Conservation (phyloP, 2,113 vertebrate genomes). For the Eolophus roseicapilla region DNA sequence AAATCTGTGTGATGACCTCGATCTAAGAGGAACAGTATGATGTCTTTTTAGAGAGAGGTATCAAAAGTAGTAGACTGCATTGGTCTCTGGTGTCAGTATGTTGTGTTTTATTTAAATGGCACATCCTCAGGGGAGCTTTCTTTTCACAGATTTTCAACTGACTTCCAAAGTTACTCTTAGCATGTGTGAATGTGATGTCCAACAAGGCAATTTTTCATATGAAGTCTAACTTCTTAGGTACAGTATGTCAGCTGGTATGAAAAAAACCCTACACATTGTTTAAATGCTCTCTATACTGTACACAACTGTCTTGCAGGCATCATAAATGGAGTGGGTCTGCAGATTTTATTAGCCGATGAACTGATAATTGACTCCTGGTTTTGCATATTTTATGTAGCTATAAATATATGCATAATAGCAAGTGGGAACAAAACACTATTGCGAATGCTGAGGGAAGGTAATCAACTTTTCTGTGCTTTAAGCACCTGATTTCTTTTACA, state of each 20-base stretch:
- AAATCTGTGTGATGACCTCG: not conserved
- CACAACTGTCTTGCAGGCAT: not conserved
- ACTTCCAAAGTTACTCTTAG: not conserved
- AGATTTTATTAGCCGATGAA: not conserved
- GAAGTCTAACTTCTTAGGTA: not conserved
- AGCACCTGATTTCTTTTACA: not conserved
- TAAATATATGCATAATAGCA: not conserved
- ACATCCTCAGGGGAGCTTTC: not conserved
- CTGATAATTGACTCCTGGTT: not conserved
- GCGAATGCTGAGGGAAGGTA: fast-evolving
- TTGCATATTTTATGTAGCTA: not conserved
- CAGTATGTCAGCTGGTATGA: not conserved
- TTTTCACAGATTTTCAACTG: not conserved
- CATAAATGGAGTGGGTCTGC: not conserved
- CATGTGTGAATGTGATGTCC: not conserved
- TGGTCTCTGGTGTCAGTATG: not conserved
- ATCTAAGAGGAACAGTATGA: not conserved
- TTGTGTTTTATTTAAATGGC: not conserved
- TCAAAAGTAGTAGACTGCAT: not conserved
- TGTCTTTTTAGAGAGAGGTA: not conserved
- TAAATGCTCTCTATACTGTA: not conserved
- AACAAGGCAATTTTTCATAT: not conserved
- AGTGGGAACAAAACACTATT: not conserved
- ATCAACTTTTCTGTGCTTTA: not conserved
- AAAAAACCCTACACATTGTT: not conserved